A percentile compares a stretch with the other conserved stretches of the same genome.
phyloP scores from a whole-genome alignment of 2,888 invertebrate genomes.

The Podabrus alpinus region DNA sequence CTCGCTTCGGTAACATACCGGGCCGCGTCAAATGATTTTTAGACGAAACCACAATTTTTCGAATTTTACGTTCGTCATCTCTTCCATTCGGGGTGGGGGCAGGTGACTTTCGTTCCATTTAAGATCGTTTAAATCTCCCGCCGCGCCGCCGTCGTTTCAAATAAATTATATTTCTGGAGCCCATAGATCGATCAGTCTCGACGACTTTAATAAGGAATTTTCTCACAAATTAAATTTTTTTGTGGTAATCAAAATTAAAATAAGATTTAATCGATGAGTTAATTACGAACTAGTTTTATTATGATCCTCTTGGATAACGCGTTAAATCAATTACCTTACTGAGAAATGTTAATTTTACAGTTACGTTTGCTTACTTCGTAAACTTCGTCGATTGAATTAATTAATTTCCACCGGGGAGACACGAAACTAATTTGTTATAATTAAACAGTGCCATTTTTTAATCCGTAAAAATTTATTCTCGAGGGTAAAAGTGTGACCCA shows the following conservation, averaged over 20 bases:
- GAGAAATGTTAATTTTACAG: constrained; percentile 38
- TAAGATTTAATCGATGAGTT: background rate
- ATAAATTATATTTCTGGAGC: background rate
- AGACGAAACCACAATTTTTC: background rate
- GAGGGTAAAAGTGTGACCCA: no score
- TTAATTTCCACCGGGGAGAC: background rate
- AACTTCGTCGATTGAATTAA: background rate
- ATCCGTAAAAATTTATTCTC: no score
- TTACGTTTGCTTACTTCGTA: constrained; percentile 55
- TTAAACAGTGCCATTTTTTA: no score
- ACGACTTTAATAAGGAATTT: background rate
- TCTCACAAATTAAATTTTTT: background rate
- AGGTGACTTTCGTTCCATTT: background rate
- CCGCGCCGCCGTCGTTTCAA: background rate
- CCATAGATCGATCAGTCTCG: background rate
- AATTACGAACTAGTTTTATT: background rate
- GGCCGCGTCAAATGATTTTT: background rate
- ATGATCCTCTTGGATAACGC: constrained; percentile 56
- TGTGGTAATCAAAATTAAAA: background rate
- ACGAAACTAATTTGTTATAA: no score
- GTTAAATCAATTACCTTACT: constrained; percentile 47
- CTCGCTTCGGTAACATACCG: background rate
- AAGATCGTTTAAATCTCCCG: background rate
- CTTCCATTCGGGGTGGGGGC: no score
- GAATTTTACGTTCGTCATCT: background rate